Conservation (phyloP, 2,113 vertebrate species). For the Naja naja region DNA sequence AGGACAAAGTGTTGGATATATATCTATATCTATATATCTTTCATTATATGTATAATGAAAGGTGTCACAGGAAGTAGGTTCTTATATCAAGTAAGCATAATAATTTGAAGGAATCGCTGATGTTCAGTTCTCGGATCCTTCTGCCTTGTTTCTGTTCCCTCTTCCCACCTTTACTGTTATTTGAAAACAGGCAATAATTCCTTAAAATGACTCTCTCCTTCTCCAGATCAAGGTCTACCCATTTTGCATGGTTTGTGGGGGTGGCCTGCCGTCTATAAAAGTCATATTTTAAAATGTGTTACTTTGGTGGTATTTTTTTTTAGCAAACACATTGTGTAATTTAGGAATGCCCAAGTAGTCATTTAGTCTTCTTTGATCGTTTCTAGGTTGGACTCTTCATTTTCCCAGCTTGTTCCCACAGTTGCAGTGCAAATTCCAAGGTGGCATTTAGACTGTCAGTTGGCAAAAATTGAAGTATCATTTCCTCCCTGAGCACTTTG, state of each 20-base stretch:
- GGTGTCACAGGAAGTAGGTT: neutral
- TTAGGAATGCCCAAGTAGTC: neutral
- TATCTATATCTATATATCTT: too few relatives aligned
- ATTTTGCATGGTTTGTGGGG: neutral
- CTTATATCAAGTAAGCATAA: neutral
- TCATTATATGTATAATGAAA: neutral
- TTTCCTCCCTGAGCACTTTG: neutral
- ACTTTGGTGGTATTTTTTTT: neutral
- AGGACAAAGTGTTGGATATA: too few relatives aligned
- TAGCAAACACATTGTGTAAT: neutral
- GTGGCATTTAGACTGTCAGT: neutral
- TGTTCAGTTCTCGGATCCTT: neutral
- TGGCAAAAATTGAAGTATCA: neutral
- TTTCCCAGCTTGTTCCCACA: neutral
- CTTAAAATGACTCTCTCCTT: neutral
- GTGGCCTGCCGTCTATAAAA: neutral
- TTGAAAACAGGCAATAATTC: neutral
- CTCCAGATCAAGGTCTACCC: neutral
- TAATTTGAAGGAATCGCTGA: neutral
- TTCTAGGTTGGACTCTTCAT: neutral
- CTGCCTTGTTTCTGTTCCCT: neutral
- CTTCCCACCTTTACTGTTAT: neutral
- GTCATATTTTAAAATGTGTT: neutral
- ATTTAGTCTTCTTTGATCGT: neutral
- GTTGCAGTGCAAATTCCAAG: neutral